These are phyloP conservation scores for Corythornis leucogaster DNA, from an alignment of 2,797 vertebrate species.

Conservation along the genomic window DNA sequence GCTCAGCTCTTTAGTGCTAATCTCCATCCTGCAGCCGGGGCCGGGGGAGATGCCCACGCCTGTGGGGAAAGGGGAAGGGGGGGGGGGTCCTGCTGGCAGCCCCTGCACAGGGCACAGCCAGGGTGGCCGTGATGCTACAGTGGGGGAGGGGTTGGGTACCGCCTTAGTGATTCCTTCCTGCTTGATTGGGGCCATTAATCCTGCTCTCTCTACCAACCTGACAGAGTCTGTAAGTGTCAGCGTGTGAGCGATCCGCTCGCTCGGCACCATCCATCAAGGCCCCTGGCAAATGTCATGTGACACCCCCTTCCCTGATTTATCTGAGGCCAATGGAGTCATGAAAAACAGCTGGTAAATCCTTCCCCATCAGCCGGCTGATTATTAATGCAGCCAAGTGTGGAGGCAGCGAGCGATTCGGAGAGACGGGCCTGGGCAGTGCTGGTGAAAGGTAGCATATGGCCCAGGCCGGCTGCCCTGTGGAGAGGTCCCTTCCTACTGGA, in stretches of 20 bases:
- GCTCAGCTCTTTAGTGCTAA: slow-evolving; percentile 44
- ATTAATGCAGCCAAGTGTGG: slow-evolving; percentile 60
- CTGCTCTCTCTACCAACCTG: not conserved
- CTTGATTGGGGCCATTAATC: slow-evolving; percentile 47
- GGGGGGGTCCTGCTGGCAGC: accelerated
- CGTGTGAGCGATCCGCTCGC: slow-evolving; percentile 27
- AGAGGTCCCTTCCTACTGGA: not conserved
- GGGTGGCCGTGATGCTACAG: not conserved
- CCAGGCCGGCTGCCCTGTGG: not conserved
- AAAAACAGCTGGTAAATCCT: slow-evolving; percentile 74
- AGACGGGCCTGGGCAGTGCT: not conserved
- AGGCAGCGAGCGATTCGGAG: not conserved
- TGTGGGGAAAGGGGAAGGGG: not conserved
- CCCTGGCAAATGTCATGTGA: slow-evolving; percentile 24
- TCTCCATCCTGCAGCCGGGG: slow-evolving; percentile 11
- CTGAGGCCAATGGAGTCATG: slow-evolving; percentile 63
- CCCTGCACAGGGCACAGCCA: accelerated
- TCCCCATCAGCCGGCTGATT: slow-evolving; percentile 60
- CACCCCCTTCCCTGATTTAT: slow-evolving; percentile 68
- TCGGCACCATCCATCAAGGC: slow-evolving; percentile 63
- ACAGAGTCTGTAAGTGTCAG: slow-evolving; percentile 28
- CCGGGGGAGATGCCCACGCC: not conserved
- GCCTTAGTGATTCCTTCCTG: not conserved
- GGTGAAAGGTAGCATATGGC: not conserved
- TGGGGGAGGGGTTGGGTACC: not conserved